Conservation (phyloP, 2,113 vertebrate genomes). For the Dipodomys spectabilis region DNA sequence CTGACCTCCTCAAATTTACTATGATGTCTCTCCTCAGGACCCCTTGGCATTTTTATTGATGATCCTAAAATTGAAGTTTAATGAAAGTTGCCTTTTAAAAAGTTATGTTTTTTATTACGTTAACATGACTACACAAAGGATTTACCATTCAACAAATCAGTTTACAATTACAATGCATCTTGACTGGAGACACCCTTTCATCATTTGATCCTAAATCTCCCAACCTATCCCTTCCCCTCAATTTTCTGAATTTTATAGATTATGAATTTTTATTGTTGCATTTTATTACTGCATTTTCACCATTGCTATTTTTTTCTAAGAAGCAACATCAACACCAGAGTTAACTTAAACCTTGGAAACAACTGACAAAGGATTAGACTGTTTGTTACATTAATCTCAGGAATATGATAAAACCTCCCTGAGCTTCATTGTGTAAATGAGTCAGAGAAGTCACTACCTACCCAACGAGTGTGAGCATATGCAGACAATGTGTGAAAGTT, state of each 20-base stretch:
- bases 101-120: no score
- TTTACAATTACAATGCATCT: no score
- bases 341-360: background rate
- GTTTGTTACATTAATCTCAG: background rate
- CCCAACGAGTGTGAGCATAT: background rate
- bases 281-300: no score
- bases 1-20: background rate
- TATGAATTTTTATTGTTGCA: no score
- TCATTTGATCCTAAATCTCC: no score
- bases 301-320: slow-evolving; percentile 24
- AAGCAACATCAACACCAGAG: background rate
- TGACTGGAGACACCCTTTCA: no score
- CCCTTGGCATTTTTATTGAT: background rate
- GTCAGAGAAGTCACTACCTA: background rate
- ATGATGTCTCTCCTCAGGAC: background rate
- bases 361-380: background rate
- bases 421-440: background rate
- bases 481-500: background rate
- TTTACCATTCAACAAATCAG: no score
- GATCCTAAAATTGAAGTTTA: background rate
- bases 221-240: no score
- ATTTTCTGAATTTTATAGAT: no score
- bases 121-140: no score
- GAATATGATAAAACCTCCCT: background rate
- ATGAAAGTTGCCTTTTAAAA: background rate